phyloP scores from a whole-genome alignment of 1,140 invertebrate species.

The Aphelenchoides avenae region DNA sequence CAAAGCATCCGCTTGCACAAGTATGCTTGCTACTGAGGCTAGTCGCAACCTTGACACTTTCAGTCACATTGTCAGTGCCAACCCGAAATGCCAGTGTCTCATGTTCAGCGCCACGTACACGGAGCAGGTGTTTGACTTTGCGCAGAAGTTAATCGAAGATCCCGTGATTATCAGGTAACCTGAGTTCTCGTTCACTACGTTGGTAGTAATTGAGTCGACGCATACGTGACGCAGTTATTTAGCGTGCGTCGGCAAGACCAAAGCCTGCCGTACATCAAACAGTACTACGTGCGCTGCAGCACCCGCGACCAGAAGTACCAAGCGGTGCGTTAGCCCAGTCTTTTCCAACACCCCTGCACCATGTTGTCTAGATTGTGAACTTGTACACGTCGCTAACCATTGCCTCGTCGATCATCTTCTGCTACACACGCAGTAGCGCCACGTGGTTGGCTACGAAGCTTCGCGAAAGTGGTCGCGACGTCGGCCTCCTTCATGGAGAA shows the following conservation, averaged over 20 bases:
- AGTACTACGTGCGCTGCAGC: slow-evolving; percentile 87
- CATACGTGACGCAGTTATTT: no score
- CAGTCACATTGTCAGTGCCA: slow-evolving; percentile 36
- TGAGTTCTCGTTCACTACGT: no score
- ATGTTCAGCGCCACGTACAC: slow-evolving; percentile 98
- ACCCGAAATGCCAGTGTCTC: slow-evolving; percentile 84
- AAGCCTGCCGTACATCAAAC: slow-evolving; percentile 91
- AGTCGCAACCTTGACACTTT: slow-evolving; percentile 11
- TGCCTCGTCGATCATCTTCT: slow-evolving; percentile 97
- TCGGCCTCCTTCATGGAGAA: slow-evolving; percentile 82
- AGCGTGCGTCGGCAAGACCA: slow-evolving; percentile 75
- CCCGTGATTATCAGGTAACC: slow-evolving; percentile 67
- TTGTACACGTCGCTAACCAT: slow-evolving; percentile 92
- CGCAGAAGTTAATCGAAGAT: slow-evolving; percentile 84
- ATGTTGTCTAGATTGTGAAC: slow-evolving; percentile 78
- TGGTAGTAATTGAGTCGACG: no score
- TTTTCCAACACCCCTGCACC: no score
- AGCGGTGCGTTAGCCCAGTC: no score
- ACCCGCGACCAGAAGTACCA: slow-evolving; percentile 77
- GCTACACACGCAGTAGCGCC: slow-evolving; percentile 74
- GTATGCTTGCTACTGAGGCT: slow-evolving; percentile 59
- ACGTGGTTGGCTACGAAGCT: slow-evolving; percentile 82
- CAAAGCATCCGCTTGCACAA: slow-evolving; percentile 91
- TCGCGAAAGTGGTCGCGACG: slow-evolving; percentile 83
- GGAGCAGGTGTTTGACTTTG: slow-evolving; percentile 89